A percentile compares a stretch with the other conserved stretches of the same genome.
phyloP scores from a whole-genome alignment of 2,113 vertebrate species.

The Ibidorhyncha struthersii region DNA sequence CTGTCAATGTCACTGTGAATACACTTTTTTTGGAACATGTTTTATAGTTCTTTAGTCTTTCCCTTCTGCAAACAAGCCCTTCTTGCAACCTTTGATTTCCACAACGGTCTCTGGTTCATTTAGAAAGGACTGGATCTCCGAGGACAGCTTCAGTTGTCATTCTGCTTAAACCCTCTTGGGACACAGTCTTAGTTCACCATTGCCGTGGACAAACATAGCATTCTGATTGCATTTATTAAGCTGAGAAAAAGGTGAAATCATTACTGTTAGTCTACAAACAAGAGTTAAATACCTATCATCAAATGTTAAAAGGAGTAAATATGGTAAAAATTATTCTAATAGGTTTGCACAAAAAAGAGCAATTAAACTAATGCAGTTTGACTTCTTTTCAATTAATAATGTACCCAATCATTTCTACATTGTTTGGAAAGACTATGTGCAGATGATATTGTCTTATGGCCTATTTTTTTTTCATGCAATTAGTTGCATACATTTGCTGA shows the following conservation, averaged over 20 bases:
- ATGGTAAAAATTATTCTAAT: constrained; percentile 67
- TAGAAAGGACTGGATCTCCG: neutral
- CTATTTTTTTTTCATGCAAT: constrained; percentile 66
- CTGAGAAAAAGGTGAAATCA: constrained; percentile 27
- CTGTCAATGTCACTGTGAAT: neutral
- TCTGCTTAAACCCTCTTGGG: neutral
- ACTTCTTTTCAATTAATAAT: constrained; percentile 72
- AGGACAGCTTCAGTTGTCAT: neutral
- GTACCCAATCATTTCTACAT: constrained; percentile 57
- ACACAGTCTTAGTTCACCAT: neutral
- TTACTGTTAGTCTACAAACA: constrained; percentile 59
- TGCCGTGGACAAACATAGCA: neutral
- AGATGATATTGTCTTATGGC: constrained; percentile 61
- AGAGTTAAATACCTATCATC: constrained; percentile 67
- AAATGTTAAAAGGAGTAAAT: constrained; percentile 65
- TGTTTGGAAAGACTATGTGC: constrained; percentile 66
- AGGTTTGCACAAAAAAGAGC: constrained; percentile 63
- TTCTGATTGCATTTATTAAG: neutral
- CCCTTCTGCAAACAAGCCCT: neutral
- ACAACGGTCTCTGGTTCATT: neutral
- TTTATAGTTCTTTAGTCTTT: neutral
- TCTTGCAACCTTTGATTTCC: neutral
- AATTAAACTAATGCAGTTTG: constrained; percentile 68
- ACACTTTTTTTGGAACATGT: neutral
- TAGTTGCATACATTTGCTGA: constrained; percentile 72